These are phyloP conservation scores for Philonicus albiceps DNA, from an alignment of 2,888 invertebrate species.

Conservation along the genomic window DNA sequence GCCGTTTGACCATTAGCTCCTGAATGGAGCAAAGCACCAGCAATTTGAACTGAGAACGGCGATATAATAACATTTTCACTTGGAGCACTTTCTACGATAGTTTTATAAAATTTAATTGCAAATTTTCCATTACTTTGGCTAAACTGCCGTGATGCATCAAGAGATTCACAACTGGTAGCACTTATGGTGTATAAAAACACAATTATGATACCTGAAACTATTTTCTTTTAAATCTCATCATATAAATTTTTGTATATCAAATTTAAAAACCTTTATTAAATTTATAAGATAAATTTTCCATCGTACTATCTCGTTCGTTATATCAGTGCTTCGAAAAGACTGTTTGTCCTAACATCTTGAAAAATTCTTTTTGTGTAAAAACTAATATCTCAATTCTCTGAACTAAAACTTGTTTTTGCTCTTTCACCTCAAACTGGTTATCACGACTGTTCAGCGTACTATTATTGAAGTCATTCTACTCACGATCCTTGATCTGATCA, in stretches of 20 bases:
- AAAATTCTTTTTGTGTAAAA: background rate
- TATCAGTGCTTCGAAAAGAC: background rate
- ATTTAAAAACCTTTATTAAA: background rate
- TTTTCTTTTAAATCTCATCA: background rate
- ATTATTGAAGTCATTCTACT: background rate
- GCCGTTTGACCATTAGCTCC: slow-evolving; percentile 73
- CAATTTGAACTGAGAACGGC: slow-evolving; percentile 78
- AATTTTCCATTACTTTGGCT: slow-evolving; percentile 56
- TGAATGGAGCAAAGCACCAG: slow-evolving; percentile 75
- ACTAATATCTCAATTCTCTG: background rate
- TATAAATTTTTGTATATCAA: background rate
- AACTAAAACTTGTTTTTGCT: background rate
- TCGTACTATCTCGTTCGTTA: background rate
- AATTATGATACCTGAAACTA: background rate
- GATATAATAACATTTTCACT: slow-evolving; percentile 75
- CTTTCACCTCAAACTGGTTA: background rate
- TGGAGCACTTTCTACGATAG: slow-evolving; percentile 60
- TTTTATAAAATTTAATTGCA: slow-evolving; percentile 56
- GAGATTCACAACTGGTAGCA: background rate
- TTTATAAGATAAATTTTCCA: background rate
- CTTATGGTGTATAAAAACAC: background rate
- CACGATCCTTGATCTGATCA: background rate
- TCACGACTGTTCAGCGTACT: background rate
- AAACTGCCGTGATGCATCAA: background rate
- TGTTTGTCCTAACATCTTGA: background rate